phyloP scores from a whole-genome alignment of 1,140 invertebrate species.

The Drosophila santomea region DNA sequence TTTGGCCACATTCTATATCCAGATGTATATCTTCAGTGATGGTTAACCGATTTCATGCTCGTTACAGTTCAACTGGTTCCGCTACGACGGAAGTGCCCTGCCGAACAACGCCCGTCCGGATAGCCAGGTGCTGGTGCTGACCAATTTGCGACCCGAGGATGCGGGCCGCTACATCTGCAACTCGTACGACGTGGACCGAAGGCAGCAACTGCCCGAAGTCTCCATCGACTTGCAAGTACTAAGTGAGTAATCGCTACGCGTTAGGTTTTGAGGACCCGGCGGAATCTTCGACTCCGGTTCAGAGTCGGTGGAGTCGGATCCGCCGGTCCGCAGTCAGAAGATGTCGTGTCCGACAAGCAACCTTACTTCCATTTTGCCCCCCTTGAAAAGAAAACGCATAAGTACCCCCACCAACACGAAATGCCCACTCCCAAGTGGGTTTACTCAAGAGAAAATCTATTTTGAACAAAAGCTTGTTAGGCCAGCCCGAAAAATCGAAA shows the following conservation, averaged over 20 bases:
- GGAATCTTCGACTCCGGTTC: conserved; percentile 1
- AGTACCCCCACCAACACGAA: background rate
- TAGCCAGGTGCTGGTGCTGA: conserved; percentile 77
- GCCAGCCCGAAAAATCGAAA: conserved; percentile 24
- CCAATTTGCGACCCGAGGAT: conserved; percentile 87
- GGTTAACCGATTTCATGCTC: too few species aligned
- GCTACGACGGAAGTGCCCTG: conserved; percentile 84
- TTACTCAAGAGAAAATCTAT: conserved; percentile 7
- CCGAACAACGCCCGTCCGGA: conserved; percentile 58
- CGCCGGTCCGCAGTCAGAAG: conserved; percentile 18
- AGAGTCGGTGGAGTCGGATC: conserved; percentile 1
- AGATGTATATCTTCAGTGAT: too few species aligned
- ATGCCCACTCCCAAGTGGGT: background rate
- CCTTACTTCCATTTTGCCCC: conserved; percentile 15
- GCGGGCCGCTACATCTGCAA: conserved; percentile 90
- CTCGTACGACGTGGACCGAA: conserved; percentile 83
- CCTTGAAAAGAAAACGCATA: conserved; percentile 7
- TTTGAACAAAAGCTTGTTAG: conserved; percentile 11
- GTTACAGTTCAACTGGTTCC: conserved; percentile 79
- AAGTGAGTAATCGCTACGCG: conserved; percentile 87
- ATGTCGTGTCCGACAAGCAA: conserved; percentile 16
- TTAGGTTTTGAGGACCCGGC: conserved; percentile 10
- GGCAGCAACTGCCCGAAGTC: conserved; percentile 86
- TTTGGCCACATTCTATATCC: too few species aligned
- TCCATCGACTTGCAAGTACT: conserved; percentile 89